A percentile compares a stretch with the other conserved stretches of the same genome.
phyloP scores from a whole-genome alignment of 2,888 invertebrate genomes.

The Drosophila nr. fundita region DNA sequence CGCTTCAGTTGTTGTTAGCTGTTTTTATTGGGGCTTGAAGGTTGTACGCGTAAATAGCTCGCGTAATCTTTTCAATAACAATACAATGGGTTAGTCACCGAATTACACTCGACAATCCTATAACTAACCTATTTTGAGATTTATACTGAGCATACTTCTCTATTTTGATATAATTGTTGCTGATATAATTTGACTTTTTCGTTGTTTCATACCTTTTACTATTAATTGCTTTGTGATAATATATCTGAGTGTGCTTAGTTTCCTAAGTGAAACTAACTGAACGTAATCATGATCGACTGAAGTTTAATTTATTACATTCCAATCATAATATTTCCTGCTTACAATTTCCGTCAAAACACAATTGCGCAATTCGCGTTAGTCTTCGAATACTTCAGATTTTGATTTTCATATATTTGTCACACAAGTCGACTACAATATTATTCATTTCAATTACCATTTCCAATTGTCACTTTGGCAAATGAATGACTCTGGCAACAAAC shows the following conservation, averaged over 20 bases:
- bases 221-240: background rate
- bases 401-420: conserved; percentile 17
- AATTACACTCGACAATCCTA: conserved; percentile 22
- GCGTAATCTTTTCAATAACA: conserved; percentile 28
- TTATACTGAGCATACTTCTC: background rate
- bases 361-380: conserved; percentile 16
- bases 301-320: background rate
- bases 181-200: background rate
- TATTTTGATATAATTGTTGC: background rate
- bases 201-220: background rate
- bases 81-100: conserved; percentile 26
- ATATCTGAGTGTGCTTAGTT: background rate
- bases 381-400: conserved; percentile 6
- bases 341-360: conserved; percentile 8
- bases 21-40: conserved; percentile 38
- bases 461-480: conserved; percentile 40
- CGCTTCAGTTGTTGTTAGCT: conserved; percentile 19
- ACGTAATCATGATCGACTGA: background rate
- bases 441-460: conserved; percentile 22
- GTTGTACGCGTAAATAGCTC: conserved; percentile 31
- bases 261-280: conserved; percentile 1
- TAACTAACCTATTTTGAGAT: background rate
- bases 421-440: background rate
- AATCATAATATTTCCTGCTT: conserved; percentile 9
- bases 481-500: conserved; percentile 73